Evolutionary conservation across 1,140 invertebrate species (phyloP).

Genomic region (Lasaia peninsularis): DNA sequence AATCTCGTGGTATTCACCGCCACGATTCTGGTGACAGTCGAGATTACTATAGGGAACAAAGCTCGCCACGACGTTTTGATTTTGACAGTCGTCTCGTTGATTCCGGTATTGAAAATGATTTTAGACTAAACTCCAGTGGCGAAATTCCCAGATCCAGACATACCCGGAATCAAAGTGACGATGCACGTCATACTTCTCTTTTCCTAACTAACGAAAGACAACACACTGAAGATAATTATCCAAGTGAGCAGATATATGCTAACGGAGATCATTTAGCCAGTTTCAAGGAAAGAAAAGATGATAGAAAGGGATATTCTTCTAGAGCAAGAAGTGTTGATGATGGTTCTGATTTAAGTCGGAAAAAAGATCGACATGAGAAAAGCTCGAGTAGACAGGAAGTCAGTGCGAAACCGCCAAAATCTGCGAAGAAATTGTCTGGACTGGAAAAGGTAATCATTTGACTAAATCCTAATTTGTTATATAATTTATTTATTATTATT

Average conservation of each 20-base stretch:
- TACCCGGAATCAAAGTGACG: slow-evolving; percentile 76
- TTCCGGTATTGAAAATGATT: slow-evolving; percentile 88
- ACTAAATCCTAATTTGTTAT: not conserved
- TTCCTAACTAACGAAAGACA: slow-evolving; percentile 82
- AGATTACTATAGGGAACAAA: slow-evolving; percentile 69
- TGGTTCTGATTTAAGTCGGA: slow-evolving; percentile 79
- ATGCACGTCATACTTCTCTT: slow-evolving; percentile 80
- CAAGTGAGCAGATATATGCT: slow-evolving; percentile 64
- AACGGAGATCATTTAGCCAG: slow-evolving; percentile 59
- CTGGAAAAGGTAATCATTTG: slow-evolving; percentile 79
- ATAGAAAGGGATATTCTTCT: slow-evolving; percentile 77
- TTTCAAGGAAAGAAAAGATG: slow-evolving; percentile 51
- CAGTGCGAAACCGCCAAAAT: slow-evolving; percentile 79
- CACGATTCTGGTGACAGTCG: slow-evolving; percentile 70
- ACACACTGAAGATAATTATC: slow-evolving; percentile 80
- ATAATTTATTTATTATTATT: not conserved
- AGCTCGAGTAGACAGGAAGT: slow-evolving; percentile 63
- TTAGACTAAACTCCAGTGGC: slow-evolving; percentile 83
- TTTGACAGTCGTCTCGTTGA: slow-evolving; percentile 83
- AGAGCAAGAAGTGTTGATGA: slow-evolving; percentile 81
- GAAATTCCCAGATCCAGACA: slow-evolving; percentile 71
- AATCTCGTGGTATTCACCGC: slow-evolving; percentile 63
- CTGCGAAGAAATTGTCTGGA: slow-evolving; percentile 80
- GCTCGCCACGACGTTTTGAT: slow-evolving; percentile 66
- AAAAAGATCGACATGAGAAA: slow-evolving; percentile 78